A percentile compares a stretch with the other conserved stretches of the same genome.
Conservation (phyloP, 2,888 invertebrate genomes). For the Zeuzera pyrina region DNA sequence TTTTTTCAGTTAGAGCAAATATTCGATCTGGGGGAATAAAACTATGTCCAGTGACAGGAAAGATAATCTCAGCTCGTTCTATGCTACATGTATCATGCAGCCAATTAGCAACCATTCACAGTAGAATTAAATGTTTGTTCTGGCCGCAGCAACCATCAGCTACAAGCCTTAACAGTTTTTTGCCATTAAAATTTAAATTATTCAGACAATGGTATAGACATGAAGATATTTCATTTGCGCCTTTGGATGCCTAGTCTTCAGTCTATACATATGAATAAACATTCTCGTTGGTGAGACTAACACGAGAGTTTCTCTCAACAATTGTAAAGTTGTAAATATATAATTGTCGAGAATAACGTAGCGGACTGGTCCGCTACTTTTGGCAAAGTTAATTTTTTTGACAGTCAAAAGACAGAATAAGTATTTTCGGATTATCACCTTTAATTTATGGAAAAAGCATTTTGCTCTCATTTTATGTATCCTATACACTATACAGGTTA, state of each 20-base stretch:
- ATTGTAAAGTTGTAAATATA: constrained; percentile 11
- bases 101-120: constrained; percentile 8
- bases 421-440: constrained; percentile 12
- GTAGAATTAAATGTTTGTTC: constrained; percentile 9
- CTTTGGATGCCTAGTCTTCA: background rate
- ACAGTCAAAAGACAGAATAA: constrained; percentile 16
- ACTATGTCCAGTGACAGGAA: background rate
- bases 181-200: constrained; percentile 2
- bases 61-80: background rate
- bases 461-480: constrained; percentile 14
- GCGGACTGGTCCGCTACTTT: constrained; percentile 11
- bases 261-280: too few relatives aligned
- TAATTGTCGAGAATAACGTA: constrained; percentile 9
- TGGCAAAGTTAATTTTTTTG: constrained; percentile 13
- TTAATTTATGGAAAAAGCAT: constrained; percentile 10
- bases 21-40: background rate
- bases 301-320: constrained; percentile 6
- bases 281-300: background rate
- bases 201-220: constrained; percentile 1
- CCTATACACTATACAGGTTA: constrained; percentile 10
- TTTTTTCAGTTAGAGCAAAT: background rate
- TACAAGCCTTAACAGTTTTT: constrained; percentile 4
- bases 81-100: background rate
- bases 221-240: background rate
- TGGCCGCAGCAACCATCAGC: constrained; percentile 8